Conservation (phyloP, 2,888 invertebrate species). For the Nasonia oneida region DNA sequence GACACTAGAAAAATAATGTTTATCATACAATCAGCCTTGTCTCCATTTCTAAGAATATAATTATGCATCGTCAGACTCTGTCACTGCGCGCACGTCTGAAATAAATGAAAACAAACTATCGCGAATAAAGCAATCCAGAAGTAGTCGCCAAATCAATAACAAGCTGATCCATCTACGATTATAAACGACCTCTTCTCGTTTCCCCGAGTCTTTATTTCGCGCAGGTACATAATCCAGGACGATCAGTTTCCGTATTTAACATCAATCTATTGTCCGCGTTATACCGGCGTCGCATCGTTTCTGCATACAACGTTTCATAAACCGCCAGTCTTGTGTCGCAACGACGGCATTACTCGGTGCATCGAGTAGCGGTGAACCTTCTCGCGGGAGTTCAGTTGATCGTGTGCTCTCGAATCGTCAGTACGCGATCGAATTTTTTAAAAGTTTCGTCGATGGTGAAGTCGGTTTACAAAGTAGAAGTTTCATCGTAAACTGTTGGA, state of each 20-base stretch:
- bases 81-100: background rate
- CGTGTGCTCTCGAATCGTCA: slow-evolving; percentile 17
- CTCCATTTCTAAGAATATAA: background rate
- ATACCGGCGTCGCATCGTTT: background rate
- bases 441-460: background rate
- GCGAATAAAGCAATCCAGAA: background rate
- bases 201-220: background rate
- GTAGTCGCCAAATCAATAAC: background rate
- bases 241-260: slow-evolving; percentile 51
- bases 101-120: background rate
- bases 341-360: slow-evolving; percentile 1
- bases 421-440: background rate
- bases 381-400: slow-evolving; percentile 29
- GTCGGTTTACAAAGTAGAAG: background rate
- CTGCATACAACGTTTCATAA: slow-evolving; percentile 4
- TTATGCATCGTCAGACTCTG: background rate
- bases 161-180: slow-evolving; percentile 11
- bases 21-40: background rate
- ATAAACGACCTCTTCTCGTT: background rate
- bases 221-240: background rate
- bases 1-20: background rate
- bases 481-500: background rate
- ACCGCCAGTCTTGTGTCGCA: slow-evolving; percentile 37
- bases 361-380: background rate
- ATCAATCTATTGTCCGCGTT: slow-evolving; percentile 50